Evolutionary conservation across 2,113 vertebrate species (phyloP).

Genomic region (Xiphorhynchus elegans): DNA sequence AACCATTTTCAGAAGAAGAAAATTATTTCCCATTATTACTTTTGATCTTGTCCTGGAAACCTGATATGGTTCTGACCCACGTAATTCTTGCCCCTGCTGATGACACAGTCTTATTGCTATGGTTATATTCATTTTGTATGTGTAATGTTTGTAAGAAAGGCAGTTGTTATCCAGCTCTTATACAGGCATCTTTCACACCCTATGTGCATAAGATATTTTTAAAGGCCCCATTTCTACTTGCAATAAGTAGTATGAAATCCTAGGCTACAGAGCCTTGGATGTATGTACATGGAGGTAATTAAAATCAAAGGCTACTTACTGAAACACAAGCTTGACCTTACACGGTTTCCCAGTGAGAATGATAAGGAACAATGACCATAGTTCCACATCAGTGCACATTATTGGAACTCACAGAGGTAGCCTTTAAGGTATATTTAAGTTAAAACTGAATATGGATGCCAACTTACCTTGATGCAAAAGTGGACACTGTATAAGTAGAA

Average conservation of each 20-base stretch:
- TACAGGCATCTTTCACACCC: background rate
- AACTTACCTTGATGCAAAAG: background rate
- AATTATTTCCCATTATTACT: background rate
- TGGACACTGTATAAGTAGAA: background rate
- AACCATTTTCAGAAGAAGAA: background rate
- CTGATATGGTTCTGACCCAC: background rate
- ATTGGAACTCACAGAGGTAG: background rate
- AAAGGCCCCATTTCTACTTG: background rate
- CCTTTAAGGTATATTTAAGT: background rate
- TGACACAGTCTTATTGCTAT: background rate
- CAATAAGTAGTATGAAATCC: background rate
- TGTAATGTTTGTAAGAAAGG: background rate
- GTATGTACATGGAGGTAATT: background rate
- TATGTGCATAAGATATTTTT: background rate
- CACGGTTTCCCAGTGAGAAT: background rate
- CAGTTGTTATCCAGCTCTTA: background rate
- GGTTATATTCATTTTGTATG: background rate
- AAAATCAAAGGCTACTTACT: conserved; percentile 13
- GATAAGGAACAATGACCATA: background rate
- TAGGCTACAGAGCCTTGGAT: background rate
- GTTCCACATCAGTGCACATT: conserved; percentile 9
- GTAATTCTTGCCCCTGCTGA: background rate
- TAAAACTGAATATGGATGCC: background rate
- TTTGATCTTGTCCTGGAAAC: background rate
- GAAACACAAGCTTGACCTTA: conserved; percentile 8